A percentile compares a stretch with the other conserved stretches of the same genome.
These are phyloP conservation scores for Pandemis corylana DNA, from an alignment of 2,888 invertebrate genomes.

Conservation along the genomic window DNA sequence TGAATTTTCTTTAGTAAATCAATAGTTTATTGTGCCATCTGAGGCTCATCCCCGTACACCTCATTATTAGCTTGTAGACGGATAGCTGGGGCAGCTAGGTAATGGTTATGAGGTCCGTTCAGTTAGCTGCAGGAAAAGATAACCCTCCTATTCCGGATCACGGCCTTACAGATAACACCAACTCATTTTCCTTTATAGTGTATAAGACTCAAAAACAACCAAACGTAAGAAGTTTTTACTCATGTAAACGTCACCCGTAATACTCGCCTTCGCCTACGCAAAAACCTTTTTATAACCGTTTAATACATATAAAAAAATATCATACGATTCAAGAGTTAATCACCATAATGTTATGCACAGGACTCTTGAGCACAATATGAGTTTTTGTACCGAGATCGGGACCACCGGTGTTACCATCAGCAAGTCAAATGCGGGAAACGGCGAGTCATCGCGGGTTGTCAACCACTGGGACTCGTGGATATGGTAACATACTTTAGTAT, in stretches of 20 bases:
- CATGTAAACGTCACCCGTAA: not conserved
- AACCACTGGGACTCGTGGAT: conserved; percentile 43
- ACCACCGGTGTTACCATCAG: conserved; percentile 77
- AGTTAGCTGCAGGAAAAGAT: too few relatives aligned
- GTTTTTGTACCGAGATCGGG: conserved; percentile 59
- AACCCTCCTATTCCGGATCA: too few relatives aligned
- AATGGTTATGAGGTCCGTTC: too few relatives aligned
- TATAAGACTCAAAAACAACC: too few relatives aligned
- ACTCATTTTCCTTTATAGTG: too few relatives aligned
- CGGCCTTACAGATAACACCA: too few relatives aligned
- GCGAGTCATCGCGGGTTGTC: conserved; percentile 65
- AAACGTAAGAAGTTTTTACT: not conserved
- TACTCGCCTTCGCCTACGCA: not conserved
- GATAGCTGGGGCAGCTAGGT: too few relatives aligned
- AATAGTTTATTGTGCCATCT: too few relatives aligned
- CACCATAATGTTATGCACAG: conserved; percentile 55
- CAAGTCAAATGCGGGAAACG: conserved; percentile 71
- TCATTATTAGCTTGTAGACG: too few relatives aligned
- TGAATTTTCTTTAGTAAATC: too few relatives aligned
- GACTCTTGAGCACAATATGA: conserved; percentile 54
- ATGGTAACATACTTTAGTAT: too few relatives aligned
- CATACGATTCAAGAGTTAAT: conserved; percentile 45
- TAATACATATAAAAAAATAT: conserved; percentile 40
- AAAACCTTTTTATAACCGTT: conserved; percentile 32
- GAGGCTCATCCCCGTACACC: too few relatives aligned